Percentiles rank a stretch among this genome's conserved stretches.
Conservation (phyloP, 2,113 vertebrate genomes). For the Psilopogon haemacephalus region DNA sequence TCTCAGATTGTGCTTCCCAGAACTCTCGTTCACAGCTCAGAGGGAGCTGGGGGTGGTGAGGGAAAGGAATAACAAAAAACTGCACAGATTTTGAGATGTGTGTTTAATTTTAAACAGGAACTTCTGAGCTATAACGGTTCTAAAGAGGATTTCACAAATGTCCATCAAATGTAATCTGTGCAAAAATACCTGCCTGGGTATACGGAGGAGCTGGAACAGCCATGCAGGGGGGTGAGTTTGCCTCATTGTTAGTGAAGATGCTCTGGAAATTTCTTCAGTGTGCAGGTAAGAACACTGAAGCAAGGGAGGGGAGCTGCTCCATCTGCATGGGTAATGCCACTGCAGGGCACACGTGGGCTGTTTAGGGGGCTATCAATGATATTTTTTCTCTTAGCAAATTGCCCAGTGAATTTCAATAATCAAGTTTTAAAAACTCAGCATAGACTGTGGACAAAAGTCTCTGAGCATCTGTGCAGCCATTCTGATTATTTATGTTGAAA, state of each 20-base stretch:
- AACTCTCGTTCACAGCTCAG: conserved; percentile 32
- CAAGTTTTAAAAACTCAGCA: background rate
- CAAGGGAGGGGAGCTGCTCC: background rate
- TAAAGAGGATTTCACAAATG: background rate
- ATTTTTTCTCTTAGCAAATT: conserved; percentile 20
- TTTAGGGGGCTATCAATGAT: conserved; percentile 18
- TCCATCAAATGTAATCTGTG: background rate
- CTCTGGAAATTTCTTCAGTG: background rate
- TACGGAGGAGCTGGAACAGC: background rate
- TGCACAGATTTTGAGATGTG: conserved; percentile 25
- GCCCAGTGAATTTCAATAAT: background rate
- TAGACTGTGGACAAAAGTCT: background rate
- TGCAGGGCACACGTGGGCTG: background rate
- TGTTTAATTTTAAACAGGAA: background rate
- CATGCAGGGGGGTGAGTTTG: background rate
- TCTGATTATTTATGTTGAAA: background rate
- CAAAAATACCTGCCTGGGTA: background rate
- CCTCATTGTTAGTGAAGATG: background rate
- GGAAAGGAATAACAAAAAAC: background rate
- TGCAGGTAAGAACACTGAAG: background rate
- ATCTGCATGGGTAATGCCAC: background rate
- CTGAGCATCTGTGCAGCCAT: background rate
- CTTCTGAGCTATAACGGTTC: background rate
- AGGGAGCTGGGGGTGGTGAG: conserved; percentile 37
- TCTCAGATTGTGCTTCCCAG: conserved; percentile 24